A percentile compares a stretch with the other conserved stretches of the same genome.
These are phyloP conservation scores for Pedionomus torquatus DNA, from an alignment of 2,113 vertebrate genomes.

Conservation along the genomic window DNA sequence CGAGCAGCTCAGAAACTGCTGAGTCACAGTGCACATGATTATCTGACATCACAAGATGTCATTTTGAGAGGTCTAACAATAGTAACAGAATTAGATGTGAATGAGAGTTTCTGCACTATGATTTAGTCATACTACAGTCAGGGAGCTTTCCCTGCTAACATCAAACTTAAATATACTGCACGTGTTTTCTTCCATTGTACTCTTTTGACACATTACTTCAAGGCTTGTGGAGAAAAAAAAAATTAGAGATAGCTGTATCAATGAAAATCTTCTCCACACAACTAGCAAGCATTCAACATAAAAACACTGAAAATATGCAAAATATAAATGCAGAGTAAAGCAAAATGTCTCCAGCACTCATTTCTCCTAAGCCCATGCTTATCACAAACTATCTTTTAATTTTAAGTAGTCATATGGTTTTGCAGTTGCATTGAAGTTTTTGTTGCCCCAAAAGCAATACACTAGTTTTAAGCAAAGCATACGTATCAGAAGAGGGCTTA, in stretches of 20 bases:
- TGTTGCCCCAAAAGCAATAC: background rate
- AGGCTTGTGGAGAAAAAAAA: background rate
- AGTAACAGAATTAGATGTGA: background rate
- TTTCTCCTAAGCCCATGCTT: background rate
- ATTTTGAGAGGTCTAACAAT: background rate
- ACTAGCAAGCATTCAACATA: background rate
- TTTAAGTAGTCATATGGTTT: background rate
- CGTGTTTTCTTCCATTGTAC: background rate
- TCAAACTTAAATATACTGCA: rapidly evolving
- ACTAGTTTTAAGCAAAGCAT: background rate
- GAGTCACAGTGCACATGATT: constrained; percentile 8
- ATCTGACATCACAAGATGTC: background rate
- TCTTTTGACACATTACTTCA: background rate
- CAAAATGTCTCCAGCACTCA: background rate
- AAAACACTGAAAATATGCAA: background rate
- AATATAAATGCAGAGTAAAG: background rate
- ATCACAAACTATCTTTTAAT: background rate
- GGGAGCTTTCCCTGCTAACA: background rate
- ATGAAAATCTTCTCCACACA: background rate
- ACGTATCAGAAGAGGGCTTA: background rate
- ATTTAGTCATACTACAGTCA: background rate
- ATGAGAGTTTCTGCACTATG: background rate
- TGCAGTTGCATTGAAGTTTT: background rate
- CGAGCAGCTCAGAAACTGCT: background rate
- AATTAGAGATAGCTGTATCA: rapidly evolving